Evolutionary conservation across 2,113 vertebrate genomes (phyloP).

Genomic region (Chinchilla lanigera): DNA sequence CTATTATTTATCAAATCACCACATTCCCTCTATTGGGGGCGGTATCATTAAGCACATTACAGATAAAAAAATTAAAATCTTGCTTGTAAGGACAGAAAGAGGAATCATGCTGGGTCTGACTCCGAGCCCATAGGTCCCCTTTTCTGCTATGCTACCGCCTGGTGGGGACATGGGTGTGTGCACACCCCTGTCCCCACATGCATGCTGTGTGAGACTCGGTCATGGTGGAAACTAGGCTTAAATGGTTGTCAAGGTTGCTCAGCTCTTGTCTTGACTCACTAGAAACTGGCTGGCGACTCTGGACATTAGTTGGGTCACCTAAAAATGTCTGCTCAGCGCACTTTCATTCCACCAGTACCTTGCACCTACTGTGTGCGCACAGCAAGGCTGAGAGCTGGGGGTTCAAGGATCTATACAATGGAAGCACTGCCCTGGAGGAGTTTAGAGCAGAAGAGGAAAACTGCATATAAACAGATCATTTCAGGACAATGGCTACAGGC

Average conservation of each 20-base stretch:
- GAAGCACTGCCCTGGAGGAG: not conserved
- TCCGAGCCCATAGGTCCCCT: not conserved
- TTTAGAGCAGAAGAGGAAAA: not conserved
- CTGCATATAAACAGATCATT: not conserved
- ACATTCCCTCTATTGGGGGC: not conserved
- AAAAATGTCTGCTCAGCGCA: not conserved
- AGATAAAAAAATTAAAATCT: not conserved
- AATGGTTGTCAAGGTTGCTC: not conserved
- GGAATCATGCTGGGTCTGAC: not conserved
- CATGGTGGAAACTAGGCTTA: not conserved
- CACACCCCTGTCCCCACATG: rapidly evolving
- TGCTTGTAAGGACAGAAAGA: not conserved
- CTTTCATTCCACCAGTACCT: not conserved
- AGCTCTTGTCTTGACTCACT: not conserved
- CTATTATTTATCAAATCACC: not conserved
- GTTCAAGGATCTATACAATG: not conserved
- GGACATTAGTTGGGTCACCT: not conserved
- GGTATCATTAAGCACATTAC: not conserved
- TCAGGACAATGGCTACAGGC: not conserved
- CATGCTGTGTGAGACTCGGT: rapidly evolving
- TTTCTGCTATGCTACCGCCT: rapidly evolving
- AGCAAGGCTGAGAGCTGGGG: not conserved
- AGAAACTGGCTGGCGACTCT: not conserved
- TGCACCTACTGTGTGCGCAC: not conserved
- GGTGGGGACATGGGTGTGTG: not conserved